Base-by-base conservation (phyloP, 2,797 vertebrate species). In the Lacerta bilineata region DNA sequence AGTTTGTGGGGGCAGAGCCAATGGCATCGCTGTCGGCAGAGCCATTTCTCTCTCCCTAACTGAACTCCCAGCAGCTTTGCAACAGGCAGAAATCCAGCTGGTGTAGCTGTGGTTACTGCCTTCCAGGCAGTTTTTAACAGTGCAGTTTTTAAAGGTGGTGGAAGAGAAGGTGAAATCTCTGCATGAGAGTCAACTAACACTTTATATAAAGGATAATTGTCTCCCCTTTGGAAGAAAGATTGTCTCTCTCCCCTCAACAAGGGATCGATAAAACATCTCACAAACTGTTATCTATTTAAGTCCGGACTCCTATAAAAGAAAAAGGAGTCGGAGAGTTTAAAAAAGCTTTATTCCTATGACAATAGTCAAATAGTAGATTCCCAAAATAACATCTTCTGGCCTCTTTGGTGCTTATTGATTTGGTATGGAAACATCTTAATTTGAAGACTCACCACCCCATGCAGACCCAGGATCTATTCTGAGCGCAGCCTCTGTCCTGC, bases 211-310 rank as follows among this genome's bases (percentile, higher is more conserved):
- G 50, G 36, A 61, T n/a, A 74, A 43, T 87, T 87, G 8, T 80
- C 29, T 55, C n/a, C 18, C 68, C 43, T 84, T 13, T 39, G 43
- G 50, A 80, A 86, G 64, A 78, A 68, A 87, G 68, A 10, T 18
- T 41, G 36, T 87, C 25, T 59, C 59, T 72, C n/a, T 80, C 50
- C 41, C 23, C 25, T 27, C 64, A 23, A 41, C 46, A 41, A 68
- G 72, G 39, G 79, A 87, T 87, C 86, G 20, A 87, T 74, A 87
- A n/a, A 81, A 74, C 78, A 33, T 61, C 81, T 74, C 86, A 74
- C 79, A 81, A 81, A 87, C 79, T 61, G 79, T 87, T 85, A 85
- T 85, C 74, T 85, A 77, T 85, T 85, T 81, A 87, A 87, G 50
- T 75, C 86, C 46, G 15, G 18, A n/a, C 27, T 81, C 86, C 18